Base-by-base conservation (phyloP, 2,797 vertebrate species). In the Champsocephalus esox region DNA sequence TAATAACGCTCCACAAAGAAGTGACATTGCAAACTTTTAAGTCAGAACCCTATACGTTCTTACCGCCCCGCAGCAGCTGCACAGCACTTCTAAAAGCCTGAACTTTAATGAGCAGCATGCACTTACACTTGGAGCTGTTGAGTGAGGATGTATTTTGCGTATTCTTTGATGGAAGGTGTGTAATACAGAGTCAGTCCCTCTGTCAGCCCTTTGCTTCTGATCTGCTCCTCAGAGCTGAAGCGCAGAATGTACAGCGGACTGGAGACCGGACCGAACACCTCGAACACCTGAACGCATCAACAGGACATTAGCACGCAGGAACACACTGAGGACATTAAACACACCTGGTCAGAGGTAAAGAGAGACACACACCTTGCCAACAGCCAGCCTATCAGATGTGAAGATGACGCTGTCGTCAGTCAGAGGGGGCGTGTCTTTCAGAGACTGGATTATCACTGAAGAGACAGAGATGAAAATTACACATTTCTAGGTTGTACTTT, bases 381-480 rank as follows among this genome's bases (percentile, higher is more conserved):
- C 80, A 51, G 96, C 94, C 68, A 90, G 82, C n/a, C 95, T 92
- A 72, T 97, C 92, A 69, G 94, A 93, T 54, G 83, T 96, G 90
- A 99, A 99, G 89, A 99, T 91, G 73, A 99, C 83, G 84, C 96
- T 99, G 54, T 98, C 96, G 11, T 99, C 98, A 74, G 96, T 97
- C 66, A 99, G 83, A 57, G 98, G 92, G 45, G 95, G 96, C 1
- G 94, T 88, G 59, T 96, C 96, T 79, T 89, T 96, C 79, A 96
- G 65, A 10, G 97, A 98, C 82, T 99, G 96, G 80, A 99, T 89
- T 80, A 99, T 94, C 57, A 99, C 98, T 99, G 91, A 68, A 94
- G 86, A 84, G 21, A 51, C 16, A 24, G 16, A 48, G 17, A 24
- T 28, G 5, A 48, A 28, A 34, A 57, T 38, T 1, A 45, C 16